Percentiles rank a stretch among this genome's conserved stretches.
These are phyloP conservation scores for Drosophila auraria DNA, from an alignment of 1,140 invertebrate genomes.

Conservation along the genomic window DNA sequence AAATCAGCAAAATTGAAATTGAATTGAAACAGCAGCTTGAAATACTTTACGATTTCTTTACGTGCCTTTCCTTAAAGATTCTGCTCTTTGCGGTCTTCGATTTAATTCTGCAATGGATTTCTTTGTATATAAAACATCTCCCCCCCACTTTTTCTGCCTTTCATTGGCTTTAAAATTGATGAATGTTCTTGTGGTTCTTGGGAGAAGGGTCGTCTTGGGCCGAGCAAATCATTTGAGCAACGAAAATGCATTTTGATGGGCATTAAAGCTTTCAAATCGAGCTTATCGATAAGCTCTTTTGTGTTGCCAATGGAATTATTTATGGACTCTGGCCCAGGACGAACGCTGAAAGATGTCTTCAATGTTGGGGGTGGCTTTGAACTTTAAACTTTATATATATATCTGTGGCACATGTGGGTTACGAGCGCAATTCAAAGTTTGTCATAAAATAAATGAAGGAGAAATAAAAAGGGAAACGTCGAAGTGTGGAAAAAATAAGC, in stretches of 20 bases:
- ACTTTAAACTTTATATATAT: constrained; percentile 8
- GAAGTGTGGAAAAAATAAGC: constrained; percentile 11
- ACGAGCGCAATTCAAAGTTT: constrained; percentile 8
- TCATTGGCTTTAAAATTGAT: constrained; percentile 71
- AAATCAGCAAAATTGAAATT: constrained; percentile 60
- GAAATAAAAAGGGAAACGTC: constrained; percentile 2
- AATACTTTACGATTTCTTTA: constrained; percentile 69
- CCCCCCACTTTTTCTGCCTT: constrained; percentile 24
- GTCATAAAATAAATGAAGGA: constrained; percentile 9
- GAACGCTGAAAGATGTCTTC: constrained; percentile 15
- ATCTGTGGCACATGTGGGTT: constrained; percentile 1
- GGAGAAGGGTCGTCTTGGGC: constrained; percentile 1
- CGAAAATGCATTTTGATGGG: constrained; percentile 69
- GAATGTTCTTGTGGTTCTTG: constrained; percentile 46
- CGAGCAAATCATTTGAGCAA: constrained; percentile 40
- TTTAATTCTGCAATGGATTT: constrained; percentile 50
- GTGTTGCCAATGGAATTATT: constrained; percentile 60
- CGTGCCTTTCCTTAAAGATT: constrained; percentile 57
- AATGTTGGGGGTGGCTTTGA: neutral
- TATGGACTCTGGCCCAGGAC: constrained; percentile 45
- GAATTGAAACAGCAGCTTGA: constrained; percentile 37
- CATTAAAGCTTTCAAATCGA: constrained; percentile 66
- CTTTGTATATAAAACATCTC: neutral
- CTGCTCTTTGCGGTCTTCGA: constrained; percentile 35
- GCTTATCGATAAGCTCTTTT: constrained; percentile 60